Evolutionary conservation across 2,888 invertebrate genomes (phyloP).

Genomic region (Cepaea hortensis): DNA sequence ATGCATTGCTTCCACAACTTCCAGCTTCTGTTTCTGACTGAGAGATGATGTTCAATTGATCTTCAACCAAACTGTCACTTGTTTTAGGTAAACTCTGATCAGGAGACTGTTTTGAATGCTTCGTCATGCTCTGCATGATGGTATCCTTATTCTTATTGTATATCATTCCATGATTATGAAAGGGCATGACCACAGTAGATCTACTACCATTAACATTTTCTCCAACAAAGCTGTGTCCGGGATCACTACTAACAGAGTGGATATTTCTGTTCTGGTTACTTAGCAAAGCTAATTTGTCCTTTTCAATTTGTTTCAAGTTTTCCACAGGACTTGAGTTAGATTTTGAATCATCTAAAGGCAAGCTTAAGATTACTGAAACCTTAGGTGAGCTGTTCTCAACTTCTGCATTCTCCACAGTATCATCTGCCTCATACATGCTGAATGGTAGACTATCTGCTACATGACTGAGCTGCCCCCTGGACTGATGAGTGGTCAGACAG

Average conservation of each 20-base stretch:
- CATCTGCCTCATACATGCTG: not conserved
- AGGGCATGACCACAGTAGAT: not conserved
- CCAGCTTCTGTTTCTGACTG: too few relatives aligned
- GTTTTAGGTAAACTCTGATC: not conserved
- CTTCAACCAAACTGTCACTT: not conserved
- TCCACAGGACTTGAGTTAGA: not conserved
- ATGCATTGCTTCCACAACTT: not conserved
- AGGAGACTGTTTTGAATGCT: not conserved
- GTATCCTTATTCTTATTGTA: not conserved
- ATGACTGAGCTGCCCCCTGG: not conserved
- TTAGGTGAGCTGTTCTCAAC: slow-evolving; percentile 13
- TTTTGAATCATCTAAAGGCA: slow-evolving; percentile 16
- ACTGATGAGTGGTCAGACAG: not conserved
- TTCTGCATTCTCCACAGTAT: not conserved
- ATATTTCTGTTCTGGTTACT: not conserved
- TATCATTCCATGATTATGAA: not conserved
- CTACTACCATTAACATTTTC: not conserved
- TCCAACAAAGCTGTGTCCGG: not conserved
- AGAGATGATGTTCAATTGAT: too few relatives aligned
- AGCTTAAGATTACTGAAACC: slow-evolving; percentile 30
- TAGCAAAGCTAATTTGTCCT: not conserved
- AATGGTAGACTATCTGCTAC: slow-evolving; percentile 18
- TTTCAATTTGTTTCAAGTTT: not conserved
- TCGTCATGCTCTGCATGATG: not conserved
- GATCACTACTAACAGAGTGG: not conserved